Conservation (phyloP, 1,140 invertebrate species). For the Pachyrhynchus sulphureomaculatus region DNA sequence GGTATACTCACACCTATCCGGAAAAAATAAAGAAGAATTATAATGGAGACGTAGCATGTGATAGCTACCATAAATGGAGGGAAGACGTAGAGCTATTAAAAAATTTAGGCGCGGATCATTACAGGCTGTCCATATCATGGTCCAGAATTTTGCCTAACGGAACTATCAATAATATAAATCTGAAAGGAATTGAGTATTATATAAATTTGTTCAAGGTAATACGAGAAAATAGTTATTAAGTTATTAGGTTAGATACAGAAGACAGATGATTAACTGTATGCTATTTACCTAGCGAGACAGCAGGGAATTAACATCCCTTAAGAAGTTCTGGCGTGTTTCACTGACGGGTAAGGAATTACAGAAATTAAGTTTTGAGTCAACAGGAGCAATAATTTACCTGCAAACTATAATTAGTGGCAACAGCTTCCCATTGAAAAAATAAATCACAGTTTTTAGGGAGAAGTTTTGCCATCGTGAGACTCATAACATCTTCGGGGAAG, state of each 20-base stretch:
- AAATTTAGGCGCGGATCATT: constrained; percentile 54
- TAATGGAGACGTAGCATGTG: constrained; percentile 60
- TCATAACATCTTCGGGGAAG: no score
- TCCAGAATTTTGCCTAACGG: constrained; percentile 48
- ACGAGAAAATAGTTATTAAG: not conserved
- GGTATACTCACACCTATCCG: constrained; percentile 56
- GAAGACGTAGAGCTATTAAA: constrained; percentile 57
- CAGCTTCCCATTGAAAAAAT: no score
- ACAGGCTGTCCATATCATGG: constrained; percentile 65
- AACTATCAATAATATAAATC: constrained; percentile 55
- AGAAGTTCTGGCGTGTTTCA: no score
- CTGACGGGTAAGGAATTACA: no score
- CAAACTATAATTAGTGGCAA: no score
- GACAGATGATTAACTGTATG: not conserved
- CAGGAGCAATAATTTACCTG: no score
- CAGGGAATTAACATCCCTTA: no score
- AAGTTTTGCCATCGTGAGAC: no score
- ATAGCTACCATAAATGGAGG: constrained; percentile 61
- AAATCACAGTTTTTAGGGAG: no score
- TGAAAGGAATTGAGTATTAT: constrained; percentile 64
- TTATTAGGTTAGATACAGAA: not conserved
- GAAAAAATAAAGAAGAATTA: constrained; percentile 55
- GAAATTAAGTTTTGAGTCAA: no score
- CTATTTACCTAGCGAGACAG: no score
- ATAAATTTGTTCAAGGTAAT: constrained; percentile 57